Conservation (phyloP, 2,888 invertebrate species). For the Eupelmus urozonus region DNA sequence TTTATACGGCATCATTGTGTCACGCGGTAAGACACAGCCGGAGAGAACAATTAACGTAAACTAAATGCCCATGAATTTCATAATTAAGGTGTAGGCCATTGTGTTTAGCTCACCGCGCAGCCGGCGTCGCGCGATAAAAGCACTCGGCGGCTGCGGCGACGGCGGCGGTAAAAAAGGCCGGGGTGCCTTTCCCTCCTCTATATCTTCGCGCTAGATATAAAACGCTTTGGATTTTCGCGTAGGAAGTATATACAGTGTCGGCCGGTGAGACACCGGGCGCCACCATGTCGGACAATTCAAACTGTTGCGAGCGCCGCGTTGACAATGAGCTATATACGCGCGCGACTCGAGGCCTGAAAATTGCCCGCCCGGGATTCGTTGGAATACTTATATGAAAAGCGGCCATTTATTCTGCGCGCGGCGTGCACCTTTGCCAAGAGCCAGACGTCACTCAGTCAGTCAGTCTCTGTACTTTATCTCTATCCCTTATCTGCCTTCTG, state of each 20-base stretch:
- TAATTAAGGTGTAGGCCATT: conserved; percentile 41
- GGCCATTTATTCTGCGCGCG: conserved; percentile 41
- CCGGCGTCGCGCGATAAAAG: conserved; percentile 20
- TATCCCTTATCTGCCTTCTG: neutral
- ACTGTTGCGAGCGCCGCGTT: conserved; percentile 58
- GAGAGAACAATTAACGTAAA: conserved; percentile 34
- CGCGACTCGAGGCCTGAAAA: conserved; percentile 44
- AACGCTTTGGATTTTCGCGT: conserved; percentile 65
- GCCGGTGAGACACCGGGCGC: conserved; percentile 66
- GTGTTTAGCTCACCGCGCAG: neutral
- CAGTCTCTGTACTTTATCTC: conserved; percentile 31
- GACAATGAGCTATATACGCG: conserved; percentile 55
- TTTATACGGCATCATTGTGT: too few species aligned
- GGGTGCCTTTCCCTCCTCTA: conserved; percentile 5
- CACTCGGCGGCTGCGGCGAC: too few species aligned
- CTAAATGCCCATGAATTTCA: conserved; percentile 43
- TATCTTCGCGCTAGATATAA: conserved; percentile 28
- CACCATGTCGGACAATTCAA: conserved; percentile 69
- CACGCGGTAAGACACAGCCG: too few species aligned
- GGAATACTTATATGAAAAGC: conserved; percentile 31
- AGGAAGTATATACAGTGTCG: conserved; percentile 63
- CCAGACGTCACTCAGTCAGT: conserved; percentile 32
- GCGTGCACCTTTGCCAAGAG: conserved; percentile 1
- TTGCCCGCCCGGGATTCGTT: neutral
- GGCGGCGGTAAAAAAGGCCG: conserved; percentile 2